Evolutionary conservation across 2,888 invertebrate genomes (phyloP).

Genomic region (Pocota personata): DNA sequence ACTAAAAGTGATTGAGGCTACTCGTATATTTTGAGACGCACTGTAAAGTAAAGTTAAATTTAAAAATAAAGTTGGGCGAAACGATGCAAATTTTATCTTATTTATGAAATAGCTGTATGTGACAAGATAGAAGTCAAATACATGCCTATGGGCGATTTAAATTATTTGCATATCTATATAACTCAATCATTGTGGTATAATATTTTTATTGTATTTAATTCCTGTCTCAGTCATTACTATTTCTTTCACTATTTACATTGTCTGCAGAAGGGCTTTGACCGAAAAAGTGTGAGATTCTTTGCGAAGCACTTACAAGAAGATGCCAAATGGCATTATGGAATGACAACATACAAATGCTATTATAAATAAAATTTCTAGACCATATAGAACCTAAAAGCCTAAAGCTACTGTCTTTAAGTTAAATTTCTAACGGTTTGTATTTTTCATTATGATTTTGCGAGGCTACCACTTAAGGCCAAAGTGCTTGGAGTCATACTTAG

Average conservation of each 20-base stretch:
- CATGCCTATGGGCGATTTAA: conserved; percentile 2
- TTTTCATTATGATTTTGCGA: too few species aligned
- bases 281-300: neutral
- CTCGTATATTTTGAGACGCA: too few species aligned
- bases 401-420: too few species aligned
- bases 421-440: too few species aligned
- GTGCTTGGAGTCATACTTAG: too few species aligned
- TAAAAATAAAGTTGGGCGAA: neutral
- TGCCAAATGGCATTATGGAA: neutral
- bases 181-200: neutral
- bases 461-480: too few species aligned
- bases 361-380: too few species aligned
- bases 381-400: too few species aligned
- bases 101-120: neutral
- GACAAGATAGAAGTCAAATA: neutral
- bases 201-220: neutral
- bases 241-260: neutral
- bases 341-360: too few species aligned
- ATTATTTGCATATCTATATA: conserved; percentile 7
- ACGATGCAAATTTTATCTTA: neutral
- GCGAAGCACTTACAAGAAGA: neutral
- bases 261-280: neutral
- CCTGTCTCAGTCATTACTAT: neutral
- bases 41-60: neutral
- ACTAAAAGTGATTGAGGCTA: too few species aligned